Evolutionary conservation across 2,113 vertebrate genomes (phyloP), one percentile per base, ranked within the genome.

Genomic region (Pedionomus torquatus): DNA sequence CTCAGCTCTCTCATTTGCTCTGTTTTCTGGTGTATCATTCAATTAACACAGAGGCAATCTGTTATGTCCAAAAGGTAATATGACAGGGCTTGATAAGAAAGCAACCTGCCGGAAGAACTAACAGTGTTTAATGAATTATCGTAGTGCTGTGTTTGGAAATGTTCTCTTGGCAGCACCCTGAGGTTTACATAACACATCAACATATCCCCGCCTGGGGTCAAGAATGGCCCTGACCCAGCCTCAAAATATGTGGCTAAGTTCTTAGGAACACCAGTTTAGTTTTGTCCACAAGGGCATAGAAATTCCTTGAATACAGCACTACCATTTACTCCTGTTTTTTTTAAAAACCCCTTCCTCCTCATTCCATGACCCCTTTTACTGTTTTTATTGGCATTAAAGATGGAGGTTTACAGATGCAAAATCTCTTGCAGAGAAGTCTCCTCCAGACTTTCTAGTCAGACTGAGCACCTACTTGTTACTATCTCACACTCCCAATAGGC

Each of bases 21-120:
- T 93, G 33, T 64, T 92, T 75, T 93, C 70, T 89, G 89, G 61
- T 91, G n/a, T 85, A 90, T 93, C 89, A 82, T 92, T 94, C 54
- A 63, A 95, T 96, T 96, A 97, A 95, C 79, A 83, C 44, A 37
- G 68, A 91, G 54, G 82, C 60, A 89, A 64, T 92, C 83, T 93
- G 41, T 93, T 95, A 79, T 44, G 49, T 86, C 83, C 93, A 93
- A 97, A 82, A 95, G 93, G 93, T 89, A 95, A 87, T 85, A 87
- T 75, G 83, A 91, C 83, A 91, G 89, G 33, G 13, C 82, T 92
- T 71, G 55, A 71, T 95, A 95, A 96, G 65, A 46, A 88, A 90
- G 68, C 43, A 84, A 90, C 49, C 48, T 8, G 8, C 46, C 83
- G 74, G 60, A 89, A 97, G 57, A 87, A 79, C 55, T 95, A 95